Conservation (phyloP, 1,140 invertebrate species). For the Andrena cerasifolii region DNA sequence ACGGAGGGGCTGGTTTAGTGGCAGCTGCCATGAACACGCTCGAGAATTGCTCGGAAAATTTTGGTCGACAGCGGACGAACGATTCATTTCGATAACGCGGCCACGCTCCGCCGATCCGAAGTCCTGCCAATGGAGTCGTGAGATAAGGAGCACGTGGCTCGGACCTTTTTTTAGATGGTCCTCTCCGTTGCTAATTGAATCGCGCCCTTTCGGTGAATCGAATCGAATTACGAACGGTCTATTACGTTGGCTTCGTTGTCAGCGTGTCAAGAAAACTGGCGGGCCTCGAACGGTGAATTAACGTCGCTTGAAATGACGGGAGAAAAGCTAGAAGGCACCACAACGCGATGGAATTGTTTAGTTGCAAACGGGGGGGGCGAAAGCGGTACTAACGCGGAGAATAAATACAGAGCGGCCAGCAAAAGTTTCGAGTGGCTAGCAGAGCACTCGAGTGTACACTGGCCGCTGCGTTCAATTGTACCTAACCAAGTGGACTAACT, state of each 20-base stretch:
- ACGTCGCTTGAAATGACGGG: background rate
- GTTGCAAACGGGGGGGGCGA: constrained; percentile 10
- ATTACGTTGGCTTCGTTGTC: constrained; percentile 2
- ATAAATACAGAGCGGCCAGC: constrained; percentile 21
- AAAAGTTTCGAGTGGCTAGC: constrained; percentile 43
- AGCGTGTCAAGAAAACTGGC: background rate
- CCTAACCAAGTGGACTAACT: constrained; percentile 48
- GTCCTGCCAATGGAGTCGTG: constrained; percentile 15
- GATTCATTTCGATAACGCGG: no score
- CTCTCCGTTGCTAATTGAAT: constrained; percentile 31
- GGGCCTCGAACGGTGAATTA: background rate
- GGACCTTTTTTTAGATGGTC: background rate
- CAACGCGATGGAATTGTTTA: constrained; percentile 9
- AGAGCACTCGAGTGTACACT: constrained; percentile 18
- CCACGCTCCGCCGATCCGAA: background rate
- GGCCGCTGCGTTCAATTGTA: constrained; percentile 37
- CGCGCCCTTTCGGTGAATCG: constrained; percentile 14
- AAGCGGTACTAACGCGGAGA: background rate
- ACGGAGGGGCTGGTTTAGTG: constrained; percentile 34
- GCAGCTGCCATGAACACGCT: constrained; percentile 45
- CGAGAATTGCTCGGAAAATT: constrained; percentile 17
- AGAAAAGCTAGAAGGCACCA: background rate
- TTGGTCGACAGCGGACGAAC: background rate
- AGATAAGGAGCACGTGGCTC: constrained; percentile 52
- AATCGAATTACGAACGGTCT: constrained; percentile 21